A percentile compares a stretch with the other conserved stretches of the same genome.
Evolutionary conservation across 2,797 vertebrate genomes (phyloP).

Genomic region (Botia almorhae): DNA sequence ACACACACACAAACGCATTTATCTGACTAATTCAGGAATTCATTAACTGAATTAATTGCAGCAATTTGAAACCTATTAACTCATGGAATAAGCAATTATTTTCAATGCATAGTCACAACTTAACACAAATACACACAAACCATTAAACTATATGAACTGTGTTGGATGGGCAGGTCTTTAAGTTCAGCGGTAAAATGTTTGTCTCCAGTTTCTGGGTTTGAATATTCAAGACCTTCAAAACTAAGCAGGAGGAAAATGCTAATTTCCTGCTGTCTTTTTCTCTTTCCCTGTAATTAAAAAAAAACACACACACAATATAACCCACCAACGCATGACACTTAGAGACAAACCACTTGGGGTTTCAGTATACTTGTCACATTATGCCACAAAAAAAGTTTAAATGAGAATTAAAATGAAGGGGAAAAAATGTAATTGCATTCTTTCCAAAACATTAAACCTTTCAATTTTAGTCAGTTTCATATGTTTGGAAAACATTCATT

Average conservation of each 20-base stretch:
- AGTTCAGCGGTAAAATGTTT: constrained; percentile 21
- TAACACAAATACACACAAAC: constrained; percentile 34
- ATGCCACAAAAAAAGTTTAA: constrained; percentile 1
- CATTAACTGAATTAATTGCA: constrained; percentile 48
- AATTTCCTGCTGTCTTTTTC: background rate
- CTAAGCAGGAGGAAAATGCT: constrained; percentile 25
- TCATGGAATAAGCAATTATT: constrained; percentile 47
- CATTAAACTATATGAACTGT: constrained; percentile 27
- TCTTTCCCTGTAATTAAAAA: constrained; percentile 1
- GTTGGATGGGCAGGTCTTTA: constrained; percentile 13
- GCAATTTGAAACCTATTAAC: constrained; percentile 38
- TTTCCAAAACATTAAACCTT: no score
- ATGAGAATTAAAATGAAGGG: background rate
- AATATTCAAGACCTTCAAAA: background rate
- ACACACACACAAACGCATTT: constrained; percentile 18
- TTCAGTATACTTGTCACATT: constrained; percentile 7
- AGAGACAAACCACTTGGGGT: constrained; percentile 11
- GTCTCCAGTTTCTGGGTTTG: background rate
- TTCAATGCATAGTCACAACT: constrained; percentile 40
- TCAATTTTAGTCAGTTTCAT: background rate
- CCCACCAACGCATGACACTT: background rate
- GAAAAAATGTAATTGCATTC: no score
- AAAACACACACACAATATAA: background rate
- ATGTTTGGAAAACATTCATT: background rate
- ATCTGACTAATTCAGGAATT: constrained; percentile 47